These are phyloP conservation scores for Henricia sp. DNA, from an alignment of 53 echinoderm and acorn worm species.

Conservation along the genomic window DNA sequence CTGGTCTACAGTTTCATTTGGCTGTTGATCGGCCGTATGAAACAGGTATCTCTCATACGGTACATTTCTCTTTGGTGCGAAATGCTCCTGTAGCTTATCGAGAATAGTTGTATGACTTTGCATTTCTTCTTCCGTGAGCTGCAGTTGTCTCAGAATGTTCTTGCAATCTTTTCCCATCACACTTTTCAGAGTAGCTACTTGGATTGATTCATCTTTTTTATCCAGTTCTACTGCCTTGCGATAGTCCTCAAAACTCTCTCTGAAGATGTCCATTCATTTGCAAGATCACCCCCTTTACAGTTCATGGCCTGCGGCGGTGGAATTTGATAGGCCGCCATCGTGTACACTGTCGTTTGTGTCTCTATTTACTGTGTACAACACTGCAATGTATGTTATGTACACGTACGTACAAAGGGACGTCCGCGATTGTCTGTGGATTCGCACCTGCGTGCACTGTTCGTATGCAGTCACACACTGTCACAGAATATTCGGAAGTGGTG, in stretches of 20 bases:
- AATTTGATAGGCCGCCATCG: slow-evolving; percentile 47
- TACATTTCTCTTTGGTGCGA: slow-evolving; percentile 37
- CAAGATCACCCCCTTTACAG: slow-evolving; percentile 41
- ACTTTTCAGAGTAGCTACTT: slow-evolving; percentile 50
- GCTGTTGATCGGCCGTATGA: slow-evolving; percentile 45
- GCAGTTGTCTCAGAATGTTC: slow-evolving; percentile 49
- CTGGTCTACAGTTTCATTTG: slow-evolving; percentile 58
- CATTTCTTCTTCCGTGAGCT: slow-evolving; percentile 41
- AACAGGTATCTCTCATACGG: slow-evolving; percentile 59
- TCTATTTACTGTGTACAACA: not conserved
- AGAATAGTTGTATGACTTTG: slow-evolving; percentile 23
- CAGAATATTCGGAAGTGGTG: slow-evolving; percentile 13
- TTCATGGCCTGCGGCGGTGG: slow-evolving; percentile 29
- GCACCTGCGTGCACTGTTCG: no score
- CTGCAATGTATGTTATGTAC: no score
- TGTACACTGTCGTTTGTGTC: slow-evolving; percentile 3
- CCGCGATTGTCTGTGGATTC: no score
- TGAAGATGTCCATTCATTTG: slow-evolving; percentile 23
- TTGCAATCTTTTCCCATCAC: slow-evolving; percentile 58
- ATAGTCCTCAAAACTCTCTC: slow-evolving; percentile 61
- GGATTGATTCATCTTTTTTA: slow-evolving; percentile 43
- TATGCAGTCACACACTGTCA: not conserved
- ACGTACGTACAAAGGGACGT: no score
- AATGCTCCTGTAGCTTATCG: slow-evolving; percentile 55
- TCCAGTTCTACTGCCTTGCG: slow-evolving; percentile 38